Evolutionary conservation across 1,140 invertebrate genomes (phyloP).

Genomic region (Octopus sinensis): DNA sequence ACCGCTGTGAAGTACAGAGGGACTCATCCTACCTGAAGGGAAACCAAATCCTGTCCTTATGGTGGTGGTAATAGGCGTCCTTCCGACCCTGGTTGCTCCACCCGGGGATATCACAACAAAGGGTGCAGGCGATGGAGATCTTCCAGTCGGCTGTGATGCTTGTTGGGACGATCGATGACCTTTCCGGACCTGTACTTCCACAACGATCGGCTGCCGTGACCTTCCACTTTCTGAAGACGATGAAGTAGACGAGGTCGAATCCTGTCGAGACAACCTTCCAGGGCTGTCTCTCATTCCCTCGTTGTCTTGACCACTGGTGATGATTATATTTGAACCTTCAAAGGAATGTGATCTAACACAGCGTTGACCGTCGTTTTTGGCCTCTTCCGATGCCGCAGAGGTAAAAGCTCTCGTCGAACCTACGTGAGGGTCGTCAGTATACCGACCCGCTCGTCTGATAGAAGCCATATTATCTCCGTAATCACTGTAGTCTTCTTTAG

Average conservation of each 20-base stretch:
- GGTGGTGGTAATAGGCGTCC: not conserved
- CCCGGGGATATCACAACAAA: not conserved
- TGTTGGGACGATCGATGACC: not conserved
- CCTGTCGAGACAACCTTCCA: not conserved
- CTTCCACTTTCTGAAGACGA: not conserved
- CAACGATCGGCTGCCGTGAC: not conserved
- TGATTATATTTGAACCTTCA: not conserved
- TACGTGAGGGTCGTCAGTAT: no score
- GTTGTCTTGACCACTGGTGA: no score
- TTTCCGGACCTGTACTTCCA: not conserved
- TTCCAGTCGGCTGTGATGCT: not conserved
- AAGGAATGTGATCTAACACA: not conserved
- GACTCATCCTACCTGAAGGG: not conserved
- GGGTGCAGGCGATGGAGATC: not conserved
- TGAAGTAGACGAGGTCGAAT: not conserved
- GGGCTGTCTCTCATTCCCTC: not conserved
- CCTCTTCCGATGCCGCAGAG: not conserved
- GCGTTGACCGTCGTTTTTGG: not conserved
- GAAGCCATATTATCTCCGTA: no score
- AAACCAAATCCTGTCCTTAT: not conserved
- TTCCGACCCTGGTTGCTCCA: not conserved
- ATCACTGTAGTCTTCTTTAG: no score
- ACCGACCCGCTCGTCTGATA: no score
- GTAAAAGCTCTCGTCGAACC: no score
- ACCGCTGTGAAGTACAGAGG: not conserved